phyloP scores from a whole-genome alignment of 1,140 invertebrate genomes.

The Monomorium pharaonis region DNA sequence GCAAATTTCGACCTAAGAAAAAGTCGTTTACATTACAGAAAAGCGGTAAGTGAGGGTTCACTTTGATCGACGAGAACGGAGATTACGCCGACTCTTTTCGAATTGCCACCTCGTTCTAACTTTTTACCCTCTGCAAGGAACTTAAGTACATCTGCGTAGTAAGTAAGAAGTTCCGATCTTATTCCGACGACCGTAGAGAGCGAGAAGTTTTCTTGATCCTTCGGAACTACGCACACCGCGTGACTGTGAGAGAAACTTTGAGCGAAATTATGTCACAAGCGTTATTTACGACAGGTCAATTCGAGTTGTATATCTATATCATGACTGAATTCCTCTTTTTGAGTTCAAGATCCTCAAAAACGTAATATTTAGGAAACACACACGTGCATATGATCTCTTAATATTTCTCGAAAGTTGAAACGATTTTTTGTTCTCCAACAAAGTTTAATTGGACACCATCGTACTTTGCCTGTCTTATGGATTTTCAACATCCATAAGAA shows the following conservation, averaged over 20 bases:
- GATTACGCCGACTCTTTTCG: neutral
- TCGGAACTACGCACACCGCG: neutral
- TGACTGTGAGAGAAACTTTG: neutral
- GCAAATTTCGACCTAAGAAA: neutral
- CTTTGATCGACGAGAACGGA: constrained; percentile 1
- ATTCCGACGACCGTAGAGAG: constrained; percentile 6
- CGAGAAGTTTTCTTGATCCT: constrained; percentile 1
- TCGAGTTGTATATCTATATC: neutral
- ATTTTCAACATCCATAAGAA: neutral
- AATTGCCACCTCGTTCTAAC: neutral
- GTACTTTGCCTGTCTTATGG: neutral
- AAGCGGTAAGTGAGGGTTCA: neutral
- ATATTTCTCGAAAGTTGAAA: neutral
- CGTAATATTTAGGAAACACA: neutral
- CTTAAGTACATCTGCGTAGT: constrained; percentile 1
- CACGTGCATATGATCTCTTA: neutral
- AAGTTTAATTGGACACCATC: neutral
- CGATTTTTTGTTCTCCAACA: neutral
- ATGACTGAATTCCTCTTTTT: neutral
- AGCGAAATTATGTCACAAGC: constrained; percentile 4
- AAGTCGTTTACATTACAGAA: neutral
- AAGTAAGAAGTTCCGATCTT: constrained; percentile 32
- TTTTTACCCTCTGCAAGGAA: constrained; percentile 21
- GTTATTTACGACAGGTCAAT: neutral
- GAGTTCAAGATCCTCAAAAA: neutral